Percentiles rank a stretch among this genome's conserved stretches.
phyloP scores from a whole-genome alignment of 2,797 vertebrate species.

The Clamator glandarius region DNA sequence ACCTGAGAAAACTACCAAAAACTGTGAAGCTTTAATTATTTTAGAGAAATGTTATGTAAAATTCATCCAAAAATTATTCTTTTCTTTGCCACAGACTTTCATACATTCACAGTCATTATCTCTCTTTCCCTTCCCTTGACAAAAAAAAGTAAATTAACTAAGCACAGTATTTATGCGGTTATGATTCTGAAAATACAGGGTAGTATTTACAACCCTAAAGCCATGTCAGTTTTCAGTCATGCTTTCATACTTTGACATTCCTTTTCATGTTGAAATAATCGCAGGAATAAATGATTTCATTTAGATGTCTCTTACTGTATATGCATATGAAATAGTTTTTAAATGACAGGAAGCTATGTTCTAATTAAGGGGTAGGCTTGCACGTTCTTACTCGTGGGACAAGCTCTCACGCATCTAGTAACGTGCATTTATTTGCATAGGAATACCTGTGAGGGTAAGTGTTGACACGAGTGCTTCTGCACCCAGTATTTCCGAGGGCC shows the following conservation, averaged over 20 bases:
- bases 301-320: not conserved
- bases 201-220: not conserved
- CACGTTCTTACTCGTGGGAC: conserved; percentile 7
- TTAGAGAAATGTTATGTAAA: conserved; percentile 14
- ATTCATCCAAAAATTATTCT: not conserved
- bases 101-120: not conserved
- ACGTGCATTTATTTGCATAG: not conserved
- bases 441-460: not conserved
- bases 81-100: not conserved
- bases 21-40: not conserved
- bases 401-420: not conserved
- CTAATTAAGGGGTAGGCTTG: not conserved
- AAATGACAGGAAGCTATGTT: not conserved
- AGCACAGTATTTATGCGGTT: not conserved
- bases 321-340: conserved; percentile 1
- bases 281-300: conserved; percentile 25
- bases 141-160: not conserved
- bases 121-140: not conserved
- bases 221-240: conserved; percentile 29
- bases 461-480: not conserved
- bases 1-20: not conserved
- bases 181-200: not conserved
- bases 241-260: not conserved
- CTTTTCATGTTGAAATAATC: conserved; percentile 36
- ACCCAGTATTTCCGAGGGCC: not conserved